Percentiles rank a stretch among this genome's conserved stretches.
phyloP scores from a whole-genome alignment of 2,113 vertebrate species.

The Hymenochirus boettgeri region DNA sequence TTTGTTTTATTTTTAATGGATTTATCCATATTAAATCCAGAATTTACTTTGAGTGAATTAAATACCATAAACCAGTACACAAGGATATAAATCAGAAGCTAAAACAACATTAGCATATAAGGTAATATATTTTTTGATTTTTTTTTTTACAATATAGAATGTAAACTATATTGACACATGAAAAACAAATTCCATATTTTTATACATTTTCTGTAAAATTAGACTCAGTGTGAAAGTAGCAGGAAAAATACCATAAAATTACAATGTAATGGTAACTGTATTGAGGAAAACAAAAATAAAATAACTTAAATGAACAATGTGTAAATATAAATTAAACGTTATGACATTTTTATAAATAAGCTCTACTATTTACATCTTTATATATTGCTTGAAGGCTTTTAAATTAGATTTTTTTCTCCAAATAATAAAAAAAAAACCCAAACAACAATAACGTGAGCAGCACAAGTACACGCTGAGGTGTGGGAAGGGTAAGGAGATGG shows the following conservation, averaged over 20 bases:
- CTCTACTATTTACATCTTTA: slow-evolving; percentile 99
- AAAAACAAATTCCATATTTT: slow-evolving; percentile 68
- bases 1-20: no score
- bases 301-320: slow-evolving; percentile 98
- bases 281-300: slow-evolving; percentile 74
- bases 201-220: slow-evolving; percentile 63
- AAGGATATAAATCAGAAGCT: slow-evolving; percentile 61
- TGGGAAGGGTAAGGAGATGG: slow-evolving; percentile 78
- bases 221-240: slow-evolving; percentile 60
- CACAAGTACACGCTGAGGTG: slow-evolving; percentile 73
- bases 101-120: slow-evolving; percentile 70
- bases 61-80: not conserved
- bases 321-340: slow-evolving; percentile 99
- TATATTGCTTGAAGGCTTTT: slow-evolving; percentile 90
- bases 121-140: slow-evolving; percentile 75
- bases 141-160: slow-evolving; percentile 73
- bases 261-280: slow-evolving; percentile 71
- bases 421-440: slow-evolving; percentile 77
- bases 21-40: not conserved
- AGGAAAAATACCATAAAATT: slow-evolving; percentile 2
- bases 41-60: not conserved
- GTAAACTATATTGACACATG: slow-evolving; percentile 72
- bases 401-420: slow-evolving; percentile 69
- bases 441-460: slow-evolving; percentile 73
- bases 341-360: slow-evolving; percentile 99